Percentiles rank a stretch among this genome's conserved stretches.
Evolutionary conservation across 2,797 vertebrate genomes (phyloP).

Genomic region (Pangasius mekongensis): DNA sequence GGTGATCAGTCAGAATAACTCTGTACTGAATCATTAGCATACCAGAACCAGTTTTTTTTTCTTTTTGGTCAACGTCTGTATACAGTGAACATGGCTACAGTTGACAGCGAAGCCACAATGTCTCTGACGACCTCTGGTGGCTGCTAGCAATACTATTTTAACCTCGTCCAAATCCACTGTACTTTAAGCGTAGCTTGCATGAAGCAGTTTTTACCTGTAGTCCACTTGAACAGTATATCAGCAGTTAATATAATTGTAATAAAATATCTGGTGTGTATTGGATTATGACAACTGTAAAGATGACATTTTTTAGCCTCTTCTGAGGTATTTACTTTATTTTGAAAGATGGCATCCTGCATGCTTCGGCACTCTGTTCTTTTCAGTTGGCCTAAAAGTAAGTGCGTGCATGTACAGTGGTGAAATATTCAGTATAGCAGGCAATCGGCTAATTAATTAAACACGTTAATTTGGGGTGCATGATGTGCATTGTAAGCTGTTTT

Average conservation of each 20-base stretch:
- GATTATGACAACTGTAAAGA: not conserved
- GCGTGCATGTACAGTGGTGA: not conserved
- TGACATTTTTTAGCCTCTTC: not conserved
- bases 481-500: not conserved
- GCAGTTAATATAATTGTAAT: not conserved
- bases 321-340: not conserved
- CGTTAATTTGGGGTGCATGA: not conserved
- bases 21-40: not conserved
- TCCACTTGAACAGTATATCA: not conserved
- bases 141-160: not conserved
- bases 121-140: slow-evolving; percentile 5
- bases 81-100: not conserved
- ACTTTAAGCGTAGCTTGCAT: not conserved
- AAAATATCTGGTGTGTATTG: not conserved
- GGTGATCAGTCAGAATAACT: not conserved
- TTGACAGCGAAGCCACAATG: not conserved
- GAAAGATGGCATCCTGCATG: not conserved
- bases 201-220: not conserved
- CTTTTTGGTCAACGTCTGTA: not conserved
- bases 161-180: not conserved
- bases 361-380: not conserved
- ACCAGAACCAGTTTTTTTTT: not conserved
- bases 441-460: not conserved
- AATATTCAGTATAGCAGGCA: not conserved
- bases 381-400: not conserved